Conservation (phyloP, 92 coral and sea anemone genomes). For the Porites cylindrica region DNA sequence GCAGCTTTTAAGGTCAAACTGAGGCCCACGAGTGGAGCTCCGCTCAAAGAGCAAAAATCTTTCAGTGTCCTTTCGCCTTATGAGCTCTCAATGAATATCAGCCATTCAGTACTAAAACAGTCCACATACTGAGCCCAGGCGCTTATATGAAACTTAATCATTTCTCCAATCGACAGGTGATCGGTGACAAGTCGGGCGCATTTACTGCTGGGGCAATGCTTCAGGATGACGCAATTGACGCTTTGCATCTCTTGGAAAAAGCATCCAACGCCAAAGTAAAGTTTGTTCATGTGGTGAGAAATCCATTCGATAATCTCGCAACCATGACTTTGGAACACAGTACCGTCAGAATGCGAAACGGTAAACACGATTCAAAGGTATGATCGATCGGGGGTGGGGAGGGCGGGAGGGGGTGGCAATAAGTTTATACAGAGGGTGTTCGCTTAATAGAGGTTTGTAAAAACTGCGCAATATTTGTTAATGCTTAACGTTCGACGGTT, state of each 20-base stretch:
- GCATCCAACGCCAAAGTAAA: slow-evolving; percentile 14
- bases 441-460: too few relatives aligned
- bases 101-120: too few relatives aligned
- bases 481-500: too few relatives aligned
- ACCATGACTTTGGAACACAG: slow-evolving; percentile 19
- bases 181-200: slow-evolving; percentile 16
- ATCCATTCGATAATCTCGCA: slow-evolving; percentile 38
- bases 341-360: not conserved
- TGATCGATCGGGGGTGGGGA: not conserved
- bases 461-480: too few relatives aligned
- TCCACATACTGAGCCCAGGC: too few relatives aligned
- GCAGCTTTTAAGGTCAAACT: too few relatives aligned
- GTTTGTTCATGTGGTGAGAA: slow-evolving; percentile 36
- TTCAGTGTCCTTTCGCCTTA: too few relatives aligned
- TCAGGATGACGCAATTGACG: not conserved
- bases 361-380: not conserved
- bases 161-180: not conserved
- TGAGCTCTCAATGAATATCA: too few relatives aligned
- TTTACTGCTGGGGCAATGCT: slow-evolving; percentile 30
- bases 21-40: too few relatives aligned
- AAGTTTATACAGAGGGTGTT: too few relatives aligned
- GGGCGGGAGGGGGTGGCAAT: not conserved
- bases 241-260: slow-evolving; percentile 9
- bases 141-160: too few relatives aligned
- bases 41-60: too few relatives aligned